These are phyloP conservation scores for Sigmodon hispidus DNA, from an alignment of 2,113 vertebrate genomes.

Conservation along the genomic window DNA sequence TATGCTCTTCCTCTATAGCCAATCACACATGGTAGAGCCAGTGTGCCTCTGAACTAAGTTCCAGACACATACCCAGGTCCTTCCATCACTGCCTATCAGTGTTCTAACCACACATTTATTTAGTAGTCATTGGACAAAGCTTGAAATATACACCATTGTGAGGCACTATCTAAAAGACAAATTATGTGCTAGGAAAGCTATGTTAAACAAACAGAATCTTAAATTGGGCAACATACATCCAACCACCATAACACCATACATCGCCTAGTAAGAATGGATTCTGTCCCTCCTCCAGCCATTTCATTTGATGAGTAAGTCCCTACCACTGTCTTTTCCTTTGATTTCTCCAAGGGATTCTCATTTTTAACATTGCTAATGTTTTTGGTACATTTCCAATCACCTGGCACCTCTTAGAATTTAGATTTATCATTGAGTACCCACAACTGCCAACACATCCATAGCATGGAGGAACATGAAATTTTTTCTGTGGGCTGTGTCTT, in stretches of 20 bases:
- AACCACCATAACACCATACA: neutral
- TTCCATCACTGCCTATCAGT: neutral
- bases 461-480: neutral
- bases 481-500: neutral
- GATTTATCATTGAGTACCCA: neutral
- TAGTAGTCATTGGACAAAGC: neutral
- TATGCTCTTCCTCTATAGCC: neutral
- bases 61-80: neutral
- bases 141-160: neutral
- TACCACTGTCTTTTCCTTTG: neutral
- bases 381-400: neutral
- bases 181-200: neutral
- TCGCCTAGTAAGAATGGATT: neutral
- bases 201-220: neutral
- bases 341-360: neutral
- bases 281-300: neutral
- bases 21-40: neutral
- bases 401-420: neutral
- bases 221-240: neutral
- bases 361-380: neutral
- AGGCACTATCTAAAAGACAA: neutral
- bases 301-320: neutral
- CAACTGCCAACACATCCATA: neutral
- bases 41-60: neutral
- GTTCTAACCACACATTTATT: neutral